Base-by-base conservation (phyloP, 2,888 invertebrate species). In the Mythimna vitellina region DNA sequence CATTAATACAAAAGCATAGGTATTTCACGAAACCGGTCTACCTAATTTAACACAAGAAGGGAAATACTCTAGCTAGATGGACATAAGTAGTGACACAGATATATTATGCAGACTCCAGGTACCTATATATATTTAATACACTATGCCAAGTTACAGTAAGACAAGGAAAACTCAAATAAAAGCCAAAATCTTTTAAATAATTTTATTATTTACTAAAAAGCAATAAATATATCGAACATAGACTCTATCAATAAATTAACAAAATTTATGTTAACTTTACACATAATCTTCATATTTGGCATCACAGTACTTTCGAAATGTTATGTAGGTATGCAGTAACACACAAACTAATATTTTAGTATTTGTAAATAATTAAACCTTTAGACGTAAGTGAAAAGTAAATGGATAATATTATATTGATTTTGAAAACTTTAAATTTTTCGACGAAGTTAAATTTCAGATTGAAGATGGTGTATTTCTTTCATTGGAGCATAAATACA, bases 201-300 rank as follows among this genome's bases (percentile, higher is more conserved):
- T 90, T 93, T 93, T 93, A 93, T 95, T 94, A 93, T 92, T 94
- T 93, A 91, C 94, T 95, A 95, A 92, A 91, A 96, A 95, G 95
- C 95, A 94, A 95, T 95, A 95, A 95, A 95, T 95, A 94, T 90
- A 93, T 93, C 91, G 92, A 94, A 93, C 92, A 92, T 96, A 96
- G 92, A 96, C 94, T 95, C 92, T 95, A 94, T 93, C 84, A 92
- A 94, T 94, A 94, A 94, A 94, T 92, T 93, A 96, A 96, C 95
- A 93, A 93, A 95, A 93, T 88, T 84, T 88, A 87, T 90, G 75
- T 90, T 89, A 92, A 93, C 91, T 90, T 93, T 93, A 91, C 89
- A 92, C 87, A 90, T 90, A 91, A 89, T 92, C 86, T 90, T 93
- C 90, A 91, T 90, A 88, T 96, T 96, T 96, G 96, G 96, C 96